Base-by-base conservation (phyloP, 2,113 vertebrate genomes). In the Leucosticte australis region DNA sequence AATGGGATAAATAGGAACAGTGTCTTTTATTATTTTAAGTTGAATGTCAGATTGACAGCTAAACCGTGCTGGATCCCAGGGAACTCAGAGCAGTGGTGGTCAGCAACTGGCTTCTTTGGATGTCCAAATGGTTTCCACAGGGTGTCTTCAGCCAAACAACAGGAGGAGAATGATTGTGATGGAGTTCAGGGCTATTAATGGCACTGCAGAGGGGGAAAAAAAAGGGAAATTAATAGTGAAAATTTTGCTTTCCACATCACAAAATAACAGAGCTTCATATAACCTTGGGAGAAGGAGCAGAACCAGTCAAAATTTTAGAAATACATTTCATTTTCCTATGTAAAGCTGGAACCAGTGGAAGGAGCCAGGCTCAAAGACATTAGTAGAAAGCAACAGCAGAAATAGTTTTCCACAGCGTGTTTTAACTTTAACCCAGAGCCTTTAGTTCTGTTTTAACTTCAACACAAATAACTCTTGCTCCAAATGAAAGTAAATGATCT, bases 141-240 rank as follows among this genome's bases (percentile, higher is more conserved):
- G 35, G 3, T 27, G 50, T 74, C 79, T 97, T 98, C 98, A 99
- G 41, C 99, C 99, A 42, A 99, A 99, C 59, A 99, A 95, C 76
- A 99, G 92, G 83, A 99, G 97, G 50, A 99, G 97, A 77, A 99
- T 41, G 13, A 99, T 99, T 37, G 98, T 98, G 89, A 98, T 33
- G 3, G 99, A 97, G 93, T 99, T 99, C 89, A 99, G 98, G 28
- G 98, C 98, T 95, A 99, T 99, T 80, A 99, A 95, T 28, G 99
- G 99, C 92, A 99, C 99, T 99, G 97, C 13, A 95, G 95, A 67
- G 4, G 9, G 28, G 12, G 3, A 9, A 80, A 79, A 21, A 17
- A 46, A 19, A 57, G 27, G 56, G n/a, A 56, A n/a, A 73, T 60
- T 22, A 62, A 39, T 4, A 6, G n/a, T 31, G 39, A 63, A 46